Percentiles rank a stretch among this genome's conserved stretches.
These are phyloP conservation scores for Caiman crocodilus DNA, from an alignment of 2,797 vertebrate species.

Conservation along the genomic window DNA sequence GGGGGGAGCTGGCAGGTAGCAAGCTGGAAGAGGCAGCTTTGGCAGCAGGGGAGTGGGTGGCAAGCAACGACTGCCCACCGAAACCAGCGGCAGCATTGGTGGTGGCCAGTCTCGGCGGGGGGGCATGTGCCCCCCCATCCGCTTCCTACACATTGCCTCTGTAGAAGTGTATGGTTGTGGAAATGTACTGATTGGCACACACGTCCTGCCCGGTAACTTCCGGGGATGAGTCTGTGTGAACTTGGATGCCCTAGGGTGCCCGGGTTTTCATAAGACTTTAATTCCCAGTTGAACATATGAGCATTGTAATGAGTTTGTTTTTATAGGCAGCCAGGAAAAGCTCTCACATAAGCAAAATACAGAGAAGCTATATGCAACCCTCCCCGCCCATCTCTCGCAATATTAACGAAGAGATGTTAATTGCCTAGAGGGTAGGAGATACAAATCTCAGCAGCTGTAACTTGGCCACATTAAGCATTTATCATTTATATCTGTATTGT, in stretches of 20 bases:
- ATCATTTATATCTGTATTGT: neutral
- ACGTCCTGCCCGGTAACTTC: neutral
- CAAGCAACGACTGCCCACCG: too few species aligned
- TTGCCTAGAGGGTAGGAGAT: neutral
- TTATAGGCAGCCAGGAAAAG: neutral
- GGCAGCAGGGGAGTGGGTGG: too few species aligned
- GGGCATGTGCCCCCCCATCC: too few species aligned
- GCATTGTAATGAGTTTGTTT: neutral
- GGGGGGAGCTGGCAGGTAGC: too few species aligned
- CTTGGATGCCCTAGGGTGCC: neutral
- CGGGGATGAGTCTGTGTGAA: accelerated
- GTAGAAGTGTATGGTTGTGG: neutral
- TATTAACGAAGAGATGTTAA: neutral
- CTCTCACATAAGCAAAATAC: neutral
- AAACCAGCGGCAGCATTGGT: too few species aligned
- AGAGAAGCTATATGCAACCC: neutral
- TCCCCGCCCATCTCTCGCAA: neutral
- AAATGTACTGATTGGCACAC: neutral
- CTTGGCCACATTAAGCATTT: neutral
- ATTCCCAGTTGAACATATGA: neutral
- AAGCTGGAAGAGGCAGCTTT: too few species aligned
- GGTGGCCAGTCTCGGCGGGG: too few species aligned
- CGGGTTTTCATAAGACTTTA: neutral
- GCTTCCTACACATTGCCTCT: too few species aligned
- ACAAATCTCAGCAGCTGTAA: neutral